Percentiles rank a stretch among this genome's conserved stretches.
Evolutionary conservation across 2,113 vertebrate genomes (phyloP).

Genomic region (Larimichthys polyactis): DNA sequence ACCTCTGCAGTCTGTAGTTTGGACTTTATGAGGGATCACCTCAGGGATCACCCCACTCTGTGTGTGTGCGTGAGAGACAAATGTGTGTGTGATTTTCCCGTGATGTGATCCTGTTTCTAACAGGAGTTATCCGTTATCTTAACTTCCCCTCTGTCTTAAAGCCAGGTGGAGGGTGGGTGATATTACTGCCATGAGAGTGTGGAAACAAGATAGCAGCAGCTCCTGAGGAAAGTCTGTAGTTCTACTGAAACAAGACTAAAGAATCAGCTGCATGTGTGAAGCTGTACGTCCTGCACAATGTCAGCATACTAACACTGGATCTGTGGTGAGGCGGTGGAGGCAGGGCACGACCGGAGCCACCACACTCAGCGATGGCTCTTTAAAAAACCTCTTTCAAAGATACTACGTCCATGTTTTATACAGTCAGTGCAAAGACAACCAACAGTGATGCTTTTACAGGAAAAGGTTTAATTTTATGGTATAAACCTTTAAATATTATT

Average conservation of each 20-base stretch:
- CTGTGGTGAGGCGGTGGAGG: too few relatives aligned
- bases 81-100: neutral
- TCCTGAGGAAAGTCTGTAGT: neutral
- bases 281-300: too few relatives aligned
- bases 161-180: conserved; percentile 27
- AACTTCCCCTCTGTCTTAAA: conserved; percentile 26
- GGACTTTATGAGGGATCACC: conserved; percentile 52
- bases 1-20: conserved; percentile 67
- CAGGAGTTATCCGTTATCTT: conserved; percentile 19
- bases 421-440: too few relatives aligned
- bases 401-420: too few relatives aligned
- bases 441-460: too few relatives aligned
- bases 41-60: conserved; percentile 55
- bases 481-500: too few relatives aligned
- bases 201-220: conserved; percentile 20
- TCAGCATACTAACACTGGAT: too few relatives aligned
- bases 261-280: too few relatives aligned
- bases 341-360: too few relatives aligned
- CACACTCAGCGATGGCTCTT: too few relatives aligned
- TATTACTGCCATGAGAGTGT: neutral
- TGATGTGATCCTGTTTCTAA: conserved; percentile 25
- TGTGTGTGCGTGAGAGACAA: neutral
- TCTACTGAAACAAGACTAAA: neutral
- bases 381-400: too few relatives aligned
- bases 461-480: too few relatives aligned